A percentile compares a stretch with the other conserved stretches of the same genome.
phyloP scores from a whole-genome alignment of 2,888 invertebrate species.

The Tetrapedia diversipes region DNA sequence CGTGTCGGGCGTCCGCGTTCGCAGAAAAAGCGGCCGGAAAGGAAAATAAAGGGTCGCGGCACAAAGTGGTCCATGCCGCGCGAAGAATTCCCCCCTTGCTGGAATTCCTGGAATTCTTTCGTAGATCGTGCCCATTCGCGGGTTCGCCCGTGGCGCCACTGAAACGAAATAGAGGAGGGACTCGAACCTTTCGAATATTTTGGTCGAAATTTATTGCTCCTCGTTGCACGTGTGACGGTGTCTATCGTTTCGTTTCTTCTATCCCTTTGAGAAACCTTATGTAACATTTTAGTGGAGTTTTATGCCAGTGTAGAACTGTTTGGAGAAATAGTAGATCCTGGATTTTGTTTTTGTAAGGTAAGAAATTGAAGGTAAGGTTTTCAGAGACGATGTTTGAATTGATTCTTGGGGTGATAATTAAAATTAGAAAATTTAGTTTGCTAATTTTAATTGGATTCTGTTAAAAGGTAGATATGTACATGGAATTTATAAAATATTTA shows the following conservation, averaged over 20 bases:
- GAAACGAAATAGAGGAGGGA: conserved; percentile 28
- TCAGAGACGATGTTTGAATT: no score
- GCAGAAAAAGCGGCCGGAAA: conserved; percentile 14
- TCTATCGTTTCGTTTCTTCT: background rate
- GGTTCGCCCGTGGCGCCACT: conserved; percentile 39
- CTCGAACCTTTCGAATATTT: conserved; percentile 34
- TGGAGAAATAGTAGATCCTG: no score
- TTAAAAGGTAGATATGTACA: no score
- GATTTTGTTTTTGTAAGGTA: no score
- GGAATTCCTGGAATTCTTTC: conserved; percentile 64
- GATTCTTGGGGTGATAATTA: no score
- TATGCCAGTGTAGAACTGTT: no score
- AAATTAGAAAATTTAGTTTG: no score
- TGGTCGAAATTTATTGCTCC: conserved; percentile 5
- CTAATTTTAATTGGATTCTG: no score
- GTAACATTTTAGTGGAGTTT: no score
- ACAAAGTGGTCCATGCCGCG: conserved; percentile 43
- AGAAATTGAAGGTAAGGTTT: no score
- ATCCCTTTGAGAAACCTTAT: no score
- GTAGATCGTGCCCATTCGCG: conserved; percentile 45
- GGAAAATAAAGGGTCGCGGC: conserved; percentile 34
- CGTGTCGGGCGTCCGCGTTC: conserved; percentile 22
- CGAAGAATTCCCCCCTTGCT: conserved; percentile 46
- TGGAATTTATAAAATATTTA: no score
- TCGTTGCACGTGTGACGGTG: background rate